A percentile compares a stretch with the other conserved stretches of the same genome.
These are phyloP conservation scores for Antheraea pernyi DNA, from an alignment of 1,140 invertebrate species.

Conservation along the genomic window DNA sequence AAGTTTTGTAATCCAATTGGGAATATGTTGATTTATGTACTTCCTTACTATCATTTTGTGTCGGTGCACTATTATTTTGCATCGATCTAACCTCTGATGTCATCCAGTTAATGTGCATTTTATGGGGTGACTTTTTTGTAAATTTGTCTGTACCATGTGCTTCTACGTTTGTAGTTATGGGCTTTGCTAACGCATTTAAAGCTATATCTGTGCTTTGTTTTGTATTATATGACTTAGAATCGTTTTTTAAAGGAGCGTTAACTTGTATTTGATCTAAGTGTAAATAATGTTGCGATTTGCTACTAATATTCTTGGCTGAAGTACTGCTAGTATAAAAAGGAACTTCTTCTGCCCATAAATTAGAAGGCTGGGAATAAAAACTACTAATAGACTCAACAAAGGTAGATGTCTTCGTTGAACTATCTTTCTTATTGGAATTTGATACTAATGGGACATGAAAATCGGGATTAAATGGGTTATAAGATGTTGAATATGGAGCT, in stretches of 20 bases:
- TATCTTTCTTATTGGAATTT: conserved; percentile 59
- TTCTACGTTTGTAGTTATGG: conserved; percentile 28
- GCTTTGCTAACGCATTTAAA: conserved; percentile 31
- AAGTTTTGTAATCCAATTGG: conserved; percentile 52
- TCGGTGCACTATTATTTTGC: conserved; percentile 49
- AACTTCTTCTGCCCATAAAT: conserved; percentile 65
- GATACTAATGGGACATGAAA: conserved; percentile 68
- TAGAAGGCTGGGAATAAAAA: conserved; percentile 67
- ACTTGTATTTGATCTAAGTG: conserved; percentile 42
- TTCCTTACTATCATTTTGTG: conserved; percentile 50
- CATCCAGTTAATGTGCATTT: conserved; percentile 77
- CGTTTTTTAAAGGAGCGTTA: background rate
- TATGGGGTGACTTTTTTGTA: conserved; percentile 69
- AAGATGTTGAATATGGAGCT: conserved; percentile 56
- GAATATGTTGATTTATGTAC: conserved; percentile 47
- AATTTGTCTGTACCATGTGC: conserved; percentile 55
- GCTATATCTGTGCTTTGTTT: conserved; percentile 42
- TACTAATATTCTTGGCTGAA: conserved; percentile 45
- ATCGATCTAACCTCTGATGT: conserved; percentile 66
- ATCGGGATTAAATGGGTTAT: conserved; percentile 72
- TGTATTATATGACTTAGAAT: conserved; percentile 41
- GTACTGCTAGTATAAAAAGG: conserved; percentile 58
- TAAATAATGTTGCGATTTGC: conserved; percentile 60
- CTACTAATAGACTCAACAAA: conserved; percentile 61
- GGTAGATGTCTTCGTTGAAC: conserved; percentile 43